phyloP scores from a whole-genome alignment of 2,888 invertebrate species.

The Rhamnusium bicolor region DNA sequence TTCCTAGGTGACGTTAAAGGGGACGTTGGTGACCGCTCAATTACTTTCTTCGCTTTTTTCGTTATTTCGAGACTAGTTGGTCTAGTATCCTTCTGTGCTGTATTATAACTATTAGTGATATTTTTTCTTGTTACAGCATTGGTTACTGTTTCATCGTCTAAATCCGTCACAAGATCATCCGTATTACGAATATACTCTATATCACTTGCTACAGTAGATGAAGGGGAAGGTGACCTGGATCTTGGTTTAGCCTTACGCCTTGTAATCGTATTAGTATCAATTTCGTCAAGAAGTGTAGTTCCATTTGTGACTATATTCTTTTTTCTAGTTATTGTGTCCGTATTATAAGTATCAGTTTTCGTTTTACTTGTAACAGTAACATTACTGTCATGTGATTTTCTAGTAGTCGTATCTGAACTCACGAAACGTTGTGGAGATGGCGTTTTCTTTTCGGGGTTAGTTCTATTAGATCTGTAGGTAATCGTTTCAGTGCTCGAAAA shows the following conservation, averaged over 20 bases:
- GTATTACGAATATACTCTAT: constrained; percentile 69
- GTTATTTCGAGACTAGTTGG: constrained; percentile 58
- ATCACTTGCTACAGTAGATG: constrained; percentile 72
- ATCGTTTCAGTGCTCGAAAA: constrained; percentile 61
- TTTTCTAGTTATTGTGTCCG: constrained; percentile 55
- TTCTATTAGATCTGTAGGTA: constrained; percentile 47
- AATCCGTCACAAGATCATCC: constrained; percentile 63
- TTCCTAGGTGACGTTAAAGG: constrained; percentile 55
- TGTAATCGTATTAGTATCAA: constrained; percentile 58
- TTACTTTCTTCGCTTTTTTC: constrained; percentile 59
- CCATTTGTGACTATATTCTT: constrained; percentile 48
- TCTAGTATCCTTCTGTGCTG: constrained; percentile 45
- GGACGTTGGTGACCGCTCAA: constrained; percentile 64
- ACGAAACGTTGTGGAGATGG: constrained; percentile 33
- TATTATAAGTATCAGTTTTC: constrained; percentile 33
- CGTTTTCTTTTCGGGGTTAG: constrained; percentile 37
- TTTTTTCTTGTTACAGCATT: constrained; percentile 45
- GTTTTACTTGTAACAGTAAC: constrained; percentile 3
- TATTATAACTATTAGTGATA: constrained; percentile 36
- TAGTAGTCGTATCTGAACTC: background rate
- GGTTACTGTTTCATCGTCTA: constrained; percentile 60
- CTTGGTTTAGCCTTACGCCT: constrained; percentile 55
- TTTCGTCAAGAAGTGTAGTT: constrained; percentile 49
- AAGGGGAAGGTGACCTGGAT: constrained; percentile 61
- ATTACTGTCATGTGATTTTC: background rate